These are phyloP conservation scores for Muntiacus muntjak DNA, from an alignment of 2,113 vertebrate genomes.

Conservation along the genomic window DNA sequence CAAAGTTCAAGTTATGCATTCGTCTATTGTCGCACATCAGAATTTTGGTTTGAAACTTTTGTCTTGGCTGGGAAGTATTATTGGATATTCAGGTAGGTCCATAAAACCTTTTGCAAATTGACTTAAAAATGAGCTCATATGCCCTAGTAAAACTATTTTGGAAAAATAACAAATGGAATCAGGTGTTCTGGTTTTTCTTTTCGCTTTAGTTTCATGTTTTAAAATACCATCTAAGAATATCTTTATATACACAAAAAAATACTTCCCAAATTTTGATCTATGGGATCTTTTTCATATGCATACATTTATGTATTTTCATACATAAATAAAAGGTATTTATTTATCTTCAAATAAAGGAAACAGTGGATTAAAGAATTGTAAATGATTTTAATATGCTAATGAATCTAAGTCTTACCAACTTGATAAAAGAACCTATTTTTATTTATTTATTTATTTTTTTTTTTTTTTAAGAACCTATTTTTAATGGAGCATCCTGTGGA, in stretches of 20 bases:
- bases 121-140: not conserved
- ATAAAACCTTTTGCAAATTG: not conserved
- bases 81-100: slow-evolving; percentile 93
- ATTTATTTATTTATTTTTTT: not conserved
- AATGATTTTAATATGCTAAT: not conserved
- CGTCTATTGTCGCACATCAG: slow-evolving; percentile 96
- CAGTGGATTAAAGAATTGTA: not conserved
- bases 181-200: not conserved
- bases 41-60: slow-evolving; percentile 95
- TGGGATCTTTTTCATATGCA: not conserved
- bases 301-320: not conserved
- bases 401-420: not conserved
- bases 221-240: not conserved
- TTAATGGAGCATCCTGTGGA: not conserved
- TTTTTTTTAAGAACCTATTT: not conserved
- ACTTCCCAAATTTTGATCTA: not conserved
- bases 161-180: not conserved
- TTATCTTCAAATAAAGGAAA: not conserved
- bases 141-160: not conserved
- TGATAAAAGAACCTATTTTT: slow-evolving; percentile 18
- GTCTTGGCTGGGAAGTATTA: slow-evolving; percentile 92
- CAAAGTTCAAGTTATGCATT: slow-evolving; percentile 98
- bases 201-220: slow-evolving; percentile 32
- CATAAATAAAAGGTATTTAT: not conserved
- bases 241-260: not conserved